Conservation (phyloP, 2,888 invertebrate genomes). For the Taenaris catops region DNA sequence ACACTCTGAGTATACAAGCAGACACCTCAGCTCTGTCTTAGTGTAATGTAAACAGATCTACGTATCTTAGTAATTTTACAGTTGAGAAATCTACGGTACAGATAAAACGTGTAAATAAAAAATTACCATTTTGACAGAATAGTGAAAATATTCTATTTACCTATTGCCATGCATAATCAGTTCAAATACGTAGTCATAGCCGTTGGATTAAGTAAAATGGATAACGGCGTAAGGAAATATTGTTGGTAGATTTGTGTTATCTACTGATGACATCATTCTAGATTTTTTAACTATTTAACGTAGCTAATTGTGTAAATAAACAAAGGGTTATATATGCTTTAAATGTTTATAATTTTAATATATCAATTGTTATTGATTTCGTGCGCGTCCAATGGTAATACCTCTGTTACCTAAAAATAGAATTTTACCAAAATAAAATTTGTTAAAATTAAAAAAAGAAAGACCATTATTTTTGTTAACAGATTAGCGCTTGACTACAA, state of each 20-base stretch:
- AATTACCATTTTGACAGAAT: constrained; percentile 42
- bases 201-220: constrained; percentile 14
- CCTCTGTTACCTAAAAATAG: too few species aligned
- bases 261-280: constrained; percentile 11
- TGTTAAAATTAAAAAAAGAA: too few species aligned
- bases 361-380: too few species aligned
- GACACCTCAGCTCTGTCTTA: constrained; percentile 68
- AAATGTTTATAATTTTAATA: too few species aligned
- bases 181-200: background rate
- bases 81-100: constrained; percentile 62
- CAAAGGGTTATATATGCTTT: too few species aligned
- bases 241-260: constrained; percentile 12
- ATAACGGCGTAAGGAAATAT: constrained; percentile 6
- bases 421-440: too few species aligned
- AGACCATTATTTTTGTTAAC: too few species aligned
- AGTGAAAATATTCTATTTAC: constrained; percentile 32
- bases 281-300: constrained; percentile 4
- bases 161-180: too few species aligned
- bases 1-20: constrained; percentile 63
- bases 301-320: too few species aligned
- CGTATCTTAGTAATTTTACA: constrained; percentile 68
- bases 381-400: too few species aligned
- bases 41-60: constrained; percentile 68
- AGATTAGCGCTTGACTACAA: too few species aligned
- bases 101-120: constrained; percentile 64